phyloP scores from a whole-genome alignment of 2,888 invertebrate genomes.

The Perizoma flavofasciatum region DNA sequence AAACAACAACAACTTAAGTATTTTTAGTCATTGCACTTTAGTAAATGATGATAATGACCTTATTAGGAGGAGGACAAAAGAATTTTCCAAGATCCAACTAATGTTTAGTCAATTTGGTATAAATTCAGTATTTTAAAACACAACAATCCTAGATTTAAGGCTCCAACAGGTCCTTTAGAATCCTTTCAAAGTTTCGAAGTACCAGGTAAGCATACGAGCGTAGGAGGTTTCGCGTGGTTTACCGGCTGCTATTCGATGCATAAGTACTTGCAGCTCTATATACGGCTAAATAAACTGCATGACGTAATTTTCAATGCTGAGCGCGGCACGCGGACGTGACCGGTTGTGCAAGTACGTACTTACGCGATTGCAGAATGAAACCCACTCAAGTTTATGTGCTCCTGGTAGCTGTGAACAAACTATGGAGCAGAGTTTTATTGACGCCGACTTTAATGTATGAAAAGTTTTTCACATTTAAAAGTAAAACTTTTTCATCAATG shows the following conservation, averaged over 20 bases:
- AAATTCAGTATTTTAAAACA: constrained; percentile 4
- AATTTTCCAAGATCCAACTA: background rate
- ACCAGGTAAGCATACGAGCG: constrained; percentile 65
- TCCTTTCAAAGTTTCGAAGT: constrained; percentile 66
- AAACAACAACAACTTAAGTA: constrained; percentile 15
- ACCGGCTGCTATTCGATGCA: constrained; percentile 63
- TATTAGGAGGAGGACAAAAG: background rate
- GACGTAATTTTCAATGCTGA: constrained; percentile 78
- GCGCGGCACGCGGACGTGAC: constrained; percentile 67
- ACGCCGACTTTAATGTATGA: background rate
- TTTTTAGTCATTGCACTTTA: constrained; percentile 26
- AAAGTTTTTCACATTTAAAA: background rate
- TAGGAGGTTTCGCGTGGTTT: constrained; percentile 61
- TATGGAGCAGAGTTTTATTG: constrained; percentile 5
- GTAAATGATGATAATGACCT: constrained; percentile 14
- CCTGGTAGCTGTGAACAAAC: constrained; percentile 63
- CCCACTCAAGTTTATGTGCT: constrained; percentile 58
- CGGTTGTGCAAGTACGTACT: constrained; percentile 73
- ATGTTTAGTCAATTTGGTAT: background rate
- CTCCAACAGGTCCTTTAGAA: constrained; percentile 52
- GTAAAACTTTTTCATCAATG: background rate
- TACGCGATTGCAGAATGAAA: constrained; percentile 62
- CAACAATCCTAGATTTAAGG: constrained; percentile 17
- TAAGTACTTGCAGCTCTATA: constrained; percentile 64
- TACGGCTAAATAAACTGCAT: constrained; percentile 74